Percentiles rank a stretch among this genome's conserved stretches.
Conservation (phyloP, 2,888 invertebrate species). For the Malachius bipustulatus region DNA sequence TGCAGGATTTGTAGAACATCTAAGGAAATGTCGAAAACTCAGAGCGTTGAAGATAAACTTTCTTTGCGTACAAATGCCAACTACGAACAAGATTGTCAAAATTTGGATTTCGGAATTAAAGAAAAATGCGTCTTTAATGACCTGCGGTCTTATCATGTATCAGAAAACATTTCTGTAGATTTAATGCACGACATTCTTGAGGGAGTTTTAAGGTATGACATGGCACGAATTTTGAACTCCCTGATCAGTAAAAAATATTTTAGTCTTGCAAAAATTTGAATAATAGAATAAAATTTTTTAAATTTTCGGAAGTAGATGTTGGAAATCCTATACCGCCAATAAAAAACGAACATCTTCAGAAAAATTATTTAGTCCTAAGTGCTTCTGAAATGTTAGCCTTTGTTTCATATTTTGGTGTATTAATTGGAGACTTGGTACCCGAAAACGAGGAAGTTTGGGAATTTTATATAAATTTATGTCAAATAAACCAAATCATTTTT, state of each 20-base stretch:
- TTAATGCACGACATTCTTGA: conserved; percentile 6
- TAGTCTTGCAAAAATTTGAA: conserved; percentile 6
- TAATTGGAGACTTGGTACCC: conserved; percentile 8
- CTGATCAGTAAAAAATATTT: conserved; percentile 5
- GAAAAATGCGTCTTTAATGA: conserved; percentile 5
- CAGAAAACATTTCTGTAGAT: conserved; percentile 7
- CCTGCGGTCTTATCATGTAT: conserved; percentile 4
- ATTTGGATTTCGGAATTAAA: conserved; percentile 6
- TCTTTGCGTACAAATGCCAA: conserved; percentile 4
- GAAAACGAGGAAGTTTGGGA: conserved; percentile 9
- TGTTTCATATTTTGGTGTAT: conserved; percentile 7
- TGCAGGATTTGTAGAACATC: too few species aligned
- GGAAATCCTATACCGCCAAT: conserved; percentile 7
- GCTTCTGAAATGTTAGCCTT: conserved; percentile 7
- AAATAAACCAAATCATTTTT: conserved; percentile 6
- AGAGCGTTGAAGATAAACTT: conserved; percentile 7
- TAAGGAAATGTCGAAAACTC: too few species aligned
- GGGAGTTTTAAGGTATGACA: conserved; percentile 2
- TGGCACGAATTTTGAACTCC: conserved; percentile 4
- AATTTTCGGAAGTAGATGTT: conserved; percentile 8
- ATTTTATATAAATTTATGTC: conserved; percentile 6
- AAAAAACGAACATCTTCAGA: conserved; percentile 5
- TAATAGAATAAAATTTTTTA: conserved; percentile 7
- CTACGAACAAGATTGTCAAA: conserved; percentile 3
- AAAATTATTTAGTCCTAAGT: conserved; percentile 7